phyloP scores from a whole-genome alignment of 2,888 invertebrate genomes.

The Heliconius cydno region DNA sequence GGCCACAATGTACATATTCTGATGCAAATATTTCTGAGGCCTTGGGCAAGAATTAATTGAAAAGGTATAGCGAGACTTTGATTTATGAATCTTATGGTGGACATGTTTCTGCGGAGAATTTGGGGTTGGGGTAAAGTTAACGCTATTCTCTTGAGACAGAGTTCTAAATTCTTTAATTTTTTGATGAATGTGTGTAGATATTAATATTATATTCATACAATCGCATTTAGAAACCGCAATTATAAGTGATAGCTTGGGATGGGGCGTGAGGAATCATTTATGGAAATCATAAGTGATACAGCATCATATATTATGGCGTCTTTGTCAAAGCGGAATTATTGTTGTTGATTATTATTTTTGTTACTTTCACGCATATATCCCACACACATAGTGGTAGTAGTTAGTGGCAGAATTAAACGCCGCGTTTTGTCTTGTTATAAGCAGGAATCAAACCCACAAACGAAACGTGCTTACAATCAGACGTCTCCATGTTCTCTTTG shows the following conservation, averaged over 20 bases:
- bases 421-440: background rate
- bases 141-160: background rate
- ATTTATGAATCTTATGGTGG: slow-evolving; percentile 52
- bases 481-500: background rate
- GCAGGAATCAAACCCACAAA: background rate
- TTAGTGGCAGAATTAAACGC: background rate
- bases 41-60: slow-evolving; percentile 61
- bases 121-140: background rate
- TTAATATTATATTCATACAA: slow-evolving; percentile 41
- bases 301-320: background rate
- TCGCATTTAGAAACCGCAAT: slow-evolving; percentile 37
- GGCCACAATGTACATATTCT: slow-evolving; percentile 57
- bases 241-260: slow-evolving; percentile 29
- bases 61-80: slow-evolving; percentile 59
- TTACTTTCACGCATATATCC: too few relatives aligned
- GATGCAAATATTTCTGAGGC: slow-evolving; percentile 60
- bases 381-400: too few relatives aligned
- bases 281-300: slow-evolving; percentile 21
- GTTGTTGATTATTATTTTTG: background rate
- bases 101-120: background rate
- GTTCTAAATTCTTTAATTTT: slow-evolving; percentile 10
- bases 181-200: slow-evolving; percentile 21
- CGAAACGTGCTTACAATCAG: background rate
- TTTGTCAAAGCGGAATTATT: background rate
- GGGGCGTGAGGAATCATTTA: slow-evolving; percentile 23